phyloP scores from a whole-genome alignment of 2,797 vertebrate genomes.

The Neosilurus hyrtlii region DNA sequence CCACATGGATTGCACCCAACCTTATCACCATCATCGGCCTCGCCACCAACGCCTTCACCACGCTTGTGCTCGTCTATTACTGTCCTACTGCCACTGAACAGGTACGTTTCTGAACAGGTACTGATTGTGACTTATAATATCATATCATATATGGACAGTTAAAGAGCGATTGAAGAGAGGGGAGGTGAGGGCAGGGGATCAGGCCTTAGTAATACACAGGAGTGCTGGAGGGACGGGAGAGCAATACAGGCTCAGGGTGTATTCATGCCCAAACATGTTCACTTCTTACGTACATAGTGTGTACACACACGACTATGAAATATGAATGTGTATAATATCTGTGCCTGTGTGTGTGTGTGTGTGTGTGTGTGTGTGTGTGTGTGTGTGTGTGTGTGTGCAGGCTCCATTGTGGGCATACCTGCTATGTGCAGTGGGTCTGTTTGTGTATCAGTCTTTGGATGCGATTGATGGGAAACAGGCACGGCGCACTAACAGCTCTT shows the following conservation, averaged over 20 bases:
- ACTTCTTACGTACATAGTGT: too few species aligned
- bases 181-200: too few species aligned
- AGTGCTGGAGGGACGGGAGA: too few species aligned
- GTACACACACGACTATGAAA: too few species aligned
- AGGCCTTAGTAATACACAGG: too few species aligned
- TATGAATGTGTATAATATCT: too few species aligned
- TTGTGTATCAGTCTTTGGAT: conserved; percentile 96
- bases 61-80: conserved; percentile 89
- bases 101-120: conserved; percentile 66
- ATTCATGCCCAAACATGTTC: too few species aligned
- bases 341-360: background rate
- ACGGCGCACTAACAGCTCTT: conserved; percentile 94
- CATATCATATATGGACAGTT: too few species aligned
- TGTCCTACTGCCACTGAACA: conserved; percentile 96
- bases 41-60: conserved; percentile 92
- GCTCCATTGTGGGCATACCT: conserved; percentile 95
- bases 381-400: conserved; percentile 61
- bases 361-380: background rate
- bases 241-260: too few species aligned
- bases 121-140: background rate
- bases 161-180: background rate
- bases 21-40: conserved; percentile 94
- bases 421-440: conserved; percentile 90
- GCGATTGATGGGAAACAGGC: conserved; percentile 98
- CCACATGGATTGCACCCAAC: conserved; percentile 94